Evolutionary conservation across 37 sponge, comb jelly and placozoan genomes (phyloP).

Genomic region (Chondrosia reniformis): DNA sequence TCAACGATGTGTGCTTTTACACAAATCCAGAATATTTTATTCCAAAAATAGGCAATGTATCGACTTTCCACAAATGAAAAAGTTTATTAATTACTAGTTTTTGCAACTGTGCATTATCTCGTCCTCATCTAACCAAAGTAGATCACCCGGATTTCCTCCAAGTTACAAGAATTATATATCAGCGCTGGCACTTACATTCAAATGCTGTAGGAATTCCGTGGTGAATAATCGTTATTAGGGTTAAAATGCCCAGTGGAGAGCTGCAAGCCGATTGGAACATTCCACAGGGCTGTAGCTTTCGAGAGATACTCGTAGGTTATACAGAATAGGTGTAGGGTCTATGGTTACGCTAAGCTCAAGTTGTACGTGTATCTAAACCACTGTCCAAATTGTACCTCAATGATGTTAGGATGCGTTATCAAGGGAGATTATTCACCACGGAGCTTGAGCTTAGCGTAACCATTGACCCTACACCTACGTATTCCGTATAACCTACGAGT

Average conservation of each 20-base stretch:
- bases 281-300: constrained; percentile 57
- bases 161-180: neutral
- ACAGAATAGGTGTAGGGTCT: neutral
- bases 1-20: neutral
- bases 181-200: constrained; percentile 53
- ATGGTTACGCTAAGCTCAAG: neutral
- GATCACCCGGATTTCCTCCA: neutral
- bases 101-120: constrained; percentile 69
- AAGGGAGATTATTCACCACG: neutral
- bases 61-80: constrained; percentile 46
- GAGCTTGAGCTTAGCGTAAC: neutral
- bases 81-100: no score
- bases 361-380: neutral
- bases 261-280: constrained; percentile 71
- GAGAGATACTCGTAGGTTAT: constrained; percentile 69
- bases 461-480: neutral
- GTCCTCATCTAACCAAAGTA: constrained; percentile 56
- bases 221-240: constrained; percentile 47
- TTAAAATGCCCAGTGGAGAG: constrained; percentile 13
- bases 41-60: constrained; percentile 42
- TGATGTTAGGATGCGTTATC: neutral
- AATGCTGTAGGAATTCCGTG: constrained; percentile 50
- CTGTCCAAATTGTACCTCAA: constrained; percentile 43
- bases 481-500: constrained; percentile 69
- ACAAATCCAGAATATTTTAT: neutral